phyloP scores from a whole-genome alignment of 2,888 invertebrate genomes.

The Brachyopa scutellaris region DNA sequence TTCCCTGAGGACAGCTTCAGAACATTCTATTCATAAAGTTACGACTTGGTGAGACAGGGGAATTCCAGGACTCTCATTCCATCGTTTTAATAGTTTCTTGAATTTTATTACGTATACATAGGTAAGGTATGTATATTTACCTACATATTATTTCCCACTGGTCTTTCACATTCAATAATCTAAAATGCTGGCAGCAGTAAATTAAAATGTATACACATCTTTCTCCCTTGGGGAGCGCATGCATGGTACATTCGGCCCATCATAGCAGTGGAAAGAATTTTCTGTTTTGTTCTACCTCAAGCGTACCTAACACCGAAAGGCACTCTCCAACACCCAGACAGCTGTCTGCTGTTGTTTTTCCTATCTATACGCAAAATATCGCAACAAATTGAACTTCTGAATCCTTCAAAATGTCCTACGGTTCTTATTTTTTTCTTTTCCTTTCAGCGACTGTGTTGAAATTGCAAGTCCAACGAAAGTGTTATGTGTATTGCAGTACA shows the following conservation, averaged over 20 bases:
- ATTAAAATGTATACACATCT: no score
- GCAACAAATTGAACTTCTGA: constrained; percentile 25
- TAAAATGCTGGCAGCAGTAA: no score
- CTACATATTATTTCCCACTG: no score
- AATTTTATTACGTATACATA: no score
- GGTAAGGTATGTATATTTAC: no score
- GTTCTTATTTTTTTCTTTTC: constrained; percentile 17
- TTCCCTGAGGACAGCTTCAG: no score
- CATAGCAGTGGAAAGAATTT: not conserved
- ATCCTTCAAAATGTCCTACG: constrained; percentile 27
- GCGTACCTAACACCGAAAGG: constrained; percentile 9
- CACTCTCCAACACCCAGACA: constrained; percentile 6
- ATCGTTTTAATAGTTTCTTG: no score
- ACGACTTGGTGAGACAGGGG: no score
- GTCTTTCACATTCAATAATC: no score
- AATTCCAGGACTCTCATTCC: no score
- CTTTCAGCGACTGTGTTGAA: not conserved
- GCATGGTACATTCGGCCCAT: not conserved
- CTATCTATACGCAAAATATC: constrained; percentile 10
- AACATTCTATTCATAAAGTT: no score
- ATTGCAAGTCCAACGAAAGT: not conserved
- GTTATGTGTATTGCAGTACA: constrained; percentile 1
- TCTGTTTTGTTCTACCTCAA: not conserved
- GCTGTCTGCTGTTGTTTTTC: not conserved
- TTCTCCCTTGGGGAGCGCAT: not conserved